Evolutionary conservation across 2,888 invertebrate genomes (phyloP).

Genomic region (Pollenia amentaria): DNA sequence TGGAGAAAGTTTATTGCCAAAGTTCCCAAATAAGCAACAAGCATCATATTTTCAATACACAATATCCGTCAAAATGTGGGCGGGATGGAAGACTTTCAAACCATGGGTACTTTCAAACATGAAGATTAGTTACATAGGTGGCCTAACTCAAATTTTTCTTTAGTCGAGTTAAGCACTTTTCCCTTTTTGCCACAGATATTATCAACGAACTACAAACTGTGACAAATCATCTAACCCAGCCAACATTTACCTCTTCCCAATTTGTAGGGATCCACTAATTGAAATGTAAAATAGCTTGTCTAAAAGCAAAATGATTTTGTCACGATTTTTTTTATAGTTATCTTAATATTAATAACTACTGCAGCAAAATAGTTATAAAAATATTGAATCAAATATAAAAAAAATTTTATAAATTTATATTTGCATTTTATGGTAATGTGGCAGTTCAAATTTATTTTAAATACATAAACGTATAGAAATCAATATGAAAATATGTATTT

Average conservation of each 20-base stretch:
- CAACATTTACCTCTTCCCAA: neutral
- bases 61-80: too few species aligned
- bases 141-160: too few species aligned
- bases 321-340: slow-evolving; percentile 50
- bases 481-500: neutral
- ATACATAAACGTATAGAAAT: neutral
- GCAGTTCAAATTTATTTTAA: slow-evolving; percentile 35
- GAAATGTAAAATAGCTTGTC: slow-evolving; percentile 22
- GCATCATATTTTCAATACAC: too few species aligned
- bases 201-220: neutral
- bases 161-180: too few species aligned
- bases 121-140: too few species aligned
- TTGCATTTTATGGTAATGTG: slow-evolving; percentile 42
- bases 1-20: too few species aligned
- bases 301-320: slow-evolving; percentile 33
- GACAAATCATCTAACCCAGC: neutral
- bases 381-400: slow-evolving; percentile 52
- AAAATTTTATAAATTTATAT: too few species aligned
- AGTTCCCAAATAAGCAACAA: too few species aligned
- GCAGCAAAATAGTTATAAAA: neutral
- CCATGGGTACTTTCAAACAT: too few species aligned
- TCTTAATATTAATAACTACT: slow-evolving; percentile 8
- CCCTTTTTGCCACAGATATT: too few species aligned
- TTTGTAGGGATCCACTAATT: slow-evolving; percentile 20
- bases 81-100: too few species aligned